Evolutionary conservation across 1,140 invertebrate genomes (phyloP).

Genomic region (Caenorhabditis latens): DNA sequence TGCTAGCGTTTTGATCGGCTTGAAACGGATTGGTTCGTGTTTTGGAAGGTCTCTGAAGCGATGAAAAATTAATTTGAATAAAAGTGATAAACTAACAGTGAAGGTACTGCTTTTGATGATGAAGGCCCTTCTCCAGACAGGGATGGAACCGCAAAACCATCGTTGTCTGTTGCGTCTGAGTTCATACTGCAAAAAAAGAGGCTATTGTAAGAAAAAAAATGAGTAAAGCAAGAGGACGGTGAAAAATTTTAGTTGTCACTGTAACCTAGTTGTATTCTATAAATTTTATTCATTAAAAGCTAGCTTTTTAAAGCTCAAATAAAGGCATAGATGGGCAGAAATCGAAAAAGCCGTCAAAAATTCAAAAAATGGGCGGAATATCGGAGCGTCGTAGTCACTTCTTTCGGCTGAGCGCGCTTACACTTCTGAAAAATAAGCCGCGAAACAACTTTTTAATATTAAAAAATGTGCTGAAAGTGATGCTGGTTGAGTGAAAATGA

Average conservation of each 20-base stretch:
- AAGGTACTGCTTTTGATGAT: not conserved
- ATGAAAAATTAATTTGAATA: not conserved
- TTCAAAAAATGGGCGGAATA: not conserved
- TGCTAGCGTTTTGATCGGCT: constrained; percentile 15
- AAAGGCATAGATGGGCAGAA: no score
- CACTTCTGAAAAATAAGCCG: not conserved
- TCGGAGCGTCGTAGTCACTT: not conserved
- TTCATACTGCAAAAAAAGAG: not conserved
- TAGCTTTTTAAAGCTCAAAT: no score
- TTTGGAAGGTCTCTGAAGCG: constrained; percentile 23
- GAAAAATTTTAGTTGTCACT: not conserved
- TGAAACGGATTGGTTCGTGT: constrained; percentile 10
- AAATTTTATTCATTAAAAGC: no score
- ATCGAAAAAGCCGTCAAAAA: not conserved
- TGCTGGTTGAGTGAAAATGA: not conserved
- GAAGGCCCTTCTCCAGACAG: not conserved
- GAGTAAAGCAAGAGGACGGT: not conserved
- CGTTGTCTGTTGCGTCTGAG: not conserved
- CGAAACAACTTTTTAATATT: not conserved
- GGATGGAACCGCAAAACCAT: not conserved
- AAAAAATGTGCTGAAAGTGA: not conserved
- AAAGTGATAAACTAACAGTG: not conserved
- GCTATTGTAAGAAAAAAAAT: no score
- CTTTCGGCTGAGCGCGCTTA: not conserved
- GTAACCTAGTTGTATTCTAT: no score